Evolutionary conservation across 2,797 vertebrate species (phyloP).

Genomic region (Numenius phaeopus): DNA sequence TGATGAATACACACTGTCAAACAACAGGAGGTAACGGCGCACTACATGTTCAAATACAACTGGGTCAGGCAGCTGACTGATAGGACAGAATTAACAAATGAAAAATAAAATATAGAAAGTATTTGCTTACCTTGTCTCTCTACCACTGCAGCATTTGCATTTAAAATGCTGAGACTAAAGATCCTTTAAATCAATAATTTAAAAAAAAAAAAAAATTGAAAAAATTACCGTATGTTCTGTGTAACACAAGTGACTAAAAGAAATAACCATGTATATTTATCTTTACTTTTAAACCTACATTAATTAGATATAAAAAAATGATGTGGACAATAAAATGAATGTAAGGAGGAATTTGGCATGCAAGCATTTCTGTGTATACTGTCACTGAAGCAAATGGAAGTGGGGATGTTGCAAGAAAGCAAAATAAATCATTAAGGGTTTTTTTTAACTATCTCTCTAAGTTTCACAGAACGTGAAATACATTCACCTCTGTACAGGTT

Average conservation of each 20-base stretch:
- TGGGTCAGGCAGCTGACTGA: not conserved
- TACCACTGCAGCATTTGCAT: not conserved
- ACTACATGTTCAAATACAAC: slow-evolving; percentile 7
- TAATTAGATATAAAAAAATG: not conserved
- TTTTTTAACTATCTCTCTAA: not conserved
- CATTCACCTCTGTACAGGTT: not conserved
- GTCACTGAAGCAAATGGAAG: not conserved
- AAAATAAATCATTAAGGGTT: not conserved
- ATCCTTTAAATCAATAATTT: not conserved
- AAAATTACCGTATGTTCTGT: rapidly evolving
- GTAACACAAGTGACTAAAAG: not conserved
- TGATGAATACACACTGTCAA: slow-evolving; percentile 49
- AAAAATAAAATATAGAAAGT: not conserved
- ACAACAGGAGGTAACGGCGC: not conserved
- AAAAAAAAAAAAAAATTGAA: not conserved
- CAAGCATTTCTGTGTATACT: not conserved
- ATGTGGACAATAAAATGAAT: not conserved
- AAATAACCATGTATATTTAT: not conserved
- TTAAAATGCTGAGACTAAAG: not conserved
- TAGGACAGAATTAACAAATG: slow-evolving; percentile 5
- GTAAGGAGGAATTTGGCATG: not conserved
- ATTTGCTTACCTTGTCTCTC: not conserved
- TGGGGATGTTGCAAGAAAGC: not conserved
- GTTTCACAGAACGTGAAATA: not conserved
- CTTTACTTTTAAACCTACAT: not conserved